Percentiles rank a stretch among this genome's conserved stretches.
phyloP scores from a whole-genome alignment of 2,888 invertebrate species.

The Crocallis elinguaria region DNA sequence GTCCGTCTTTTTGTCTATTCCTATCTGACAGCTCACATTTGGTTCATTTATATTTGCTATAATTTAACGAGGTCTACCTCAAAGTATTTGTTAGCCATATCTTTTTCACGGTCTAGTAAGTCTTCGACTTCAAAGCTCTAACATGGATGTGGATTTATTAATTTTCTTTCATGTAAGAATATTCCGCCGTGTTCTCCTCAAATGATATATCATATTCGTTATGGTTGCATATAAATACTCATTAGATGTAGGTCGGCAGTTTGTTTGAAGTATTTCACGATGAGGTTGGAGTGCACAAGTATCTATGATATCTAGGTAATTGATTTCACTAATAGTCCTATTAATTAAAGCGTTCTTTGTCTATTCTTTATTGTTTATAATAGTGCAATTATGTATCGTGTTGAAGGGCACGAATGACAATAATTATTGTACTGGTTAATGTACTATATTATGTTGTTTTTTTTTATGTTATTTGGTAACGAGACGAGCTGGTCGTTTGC shows the following conservation, averaged over 20 bases:
- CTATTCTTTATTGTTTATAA: no score
- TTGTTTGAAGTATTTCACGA: neutral
- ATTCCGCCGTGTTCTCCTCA: constrained; percentile 12
- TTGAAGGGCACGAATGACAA: no score
- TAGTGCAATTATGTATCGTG: no score
- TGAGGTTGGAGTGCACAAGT: no score
- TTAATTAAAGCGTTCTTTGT: no score
- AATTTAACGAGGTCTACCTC: constrained; percentile 3
- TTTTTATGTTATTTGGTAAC: no score
- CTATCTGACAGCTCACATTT: no score
- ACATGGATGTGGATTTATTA: constrained; percentile 31
- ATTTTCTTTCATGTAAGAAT: constrained; percentile 39
- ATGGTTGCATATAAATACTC: constrained; percentile 14
- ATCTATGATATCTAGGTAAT: neutral
- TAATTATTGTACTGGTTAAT: no score
- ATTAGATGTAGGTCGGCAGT: neutral
- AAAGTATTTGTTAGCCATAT: constrained; percentile 16
- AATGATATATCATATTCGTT: constrained; percentile 25
- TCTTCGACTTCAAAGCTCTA: constrained; percentile 35
- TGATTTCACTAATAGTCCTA: neutral
- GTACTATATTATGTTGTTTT: no score
- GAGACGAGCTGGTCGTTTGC: no score
- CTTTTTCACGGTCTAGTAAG: constrained; percentile 34
- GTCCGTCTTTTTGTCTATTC: no score
- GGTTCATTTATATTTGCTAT: neutral